These are phyloP conservation scores for Micrasema longulum DNA, from an alignment of 1,140 invertebrate species.

Conservation along the genomic window DNA sequence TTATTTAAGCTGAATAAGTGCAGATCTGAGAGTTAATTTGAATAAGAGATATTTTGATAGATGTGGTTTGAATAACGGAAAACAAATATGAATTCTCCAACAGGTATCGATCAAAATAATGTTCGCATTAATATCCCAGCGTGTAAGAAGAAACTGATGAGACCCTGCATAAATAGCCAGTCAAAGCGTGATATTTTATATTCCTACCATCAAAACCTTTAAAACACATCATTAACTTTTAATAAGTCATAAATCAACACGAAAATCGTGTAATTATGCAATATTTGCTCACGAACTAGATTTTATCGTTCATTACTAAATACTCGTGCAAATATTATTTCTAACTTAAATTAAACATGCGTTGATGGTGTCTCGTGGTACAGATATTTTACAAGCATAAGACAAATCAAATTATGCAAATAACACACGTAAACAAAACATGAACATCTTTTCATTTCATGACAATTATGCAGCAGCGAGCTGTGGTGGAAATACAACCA, in stretches of 20 bases:
- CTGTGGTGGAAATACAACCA: too few species aligned
- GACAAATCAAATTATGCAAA: too few species aligned
- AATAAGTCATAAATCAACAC: conserved; percentile 36
- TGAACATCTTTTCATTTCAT: too few species aligned
- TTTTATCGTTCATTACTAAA: conserved; percentile 29
- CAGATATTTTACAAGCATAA: too few species aligned
- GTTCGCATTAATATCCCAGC: conserved; percentile 40
- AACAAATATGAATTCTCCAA: conserved; percentile 9
- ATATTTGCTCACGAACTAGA: conserved; percentile 38
- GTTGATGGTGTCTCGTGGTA: conserved; percentile 4
- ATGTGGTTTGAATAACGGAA: background rate
- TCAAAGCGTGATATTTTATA: conserved; percentile 19
- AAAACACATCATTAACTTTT: conserved; percentile 33
- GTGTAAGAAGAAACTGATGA: conserved; percentile 1
- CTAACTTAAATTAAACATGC: background rate
- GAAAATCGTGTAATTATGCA: conserved; percentile 37
- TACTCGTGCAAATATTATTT: background rate
- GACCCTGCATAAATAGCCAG: conserved; percentile 21
- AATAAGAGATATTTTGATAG: too few species aligned
- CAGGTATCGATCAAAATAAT: conserved; percentile 42
- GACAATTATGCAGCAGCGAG: too few species aligned
- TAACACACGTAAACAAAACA: too few species aligned
- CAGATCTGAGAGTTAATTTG: too few species aligned
- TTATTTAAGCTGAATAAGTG: too few species aligned
- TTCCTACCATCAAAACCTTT: conserved; percentile 24